A percentile compares a stretch with the other conserved stretches of the same genome.
phyloP scores from a whole-genome alignment of 2,888 invertebrate species.

The Peribatodes rhomboidaria region DNA sequence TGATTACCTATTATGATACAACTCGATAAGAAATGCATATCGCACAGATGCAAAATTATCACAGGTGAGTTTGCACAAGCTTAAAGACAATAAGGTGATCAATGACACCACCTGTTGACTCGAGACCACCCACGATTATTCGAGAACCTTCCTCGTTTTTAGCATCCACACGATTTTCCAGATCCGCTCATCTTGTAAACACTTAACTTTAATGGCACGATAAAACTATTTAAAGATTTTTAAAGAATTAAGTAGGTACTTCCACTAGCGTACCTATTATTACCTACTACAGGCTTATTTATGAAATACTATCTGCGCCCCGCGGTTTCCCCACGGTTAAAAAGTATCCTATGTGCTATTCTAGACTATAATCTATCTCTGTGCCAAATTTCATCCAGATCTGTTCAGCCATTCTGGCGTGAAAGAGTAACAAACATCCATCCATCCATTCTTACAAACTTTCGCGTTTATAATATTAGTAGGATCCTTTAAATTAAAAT shows the following conservation, averaged over 20 bases:
- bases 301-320: too few relatives aligned
- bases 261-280: background rate
- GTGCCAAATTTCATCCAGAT: too few relatives aligned
- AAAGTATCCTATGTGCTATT: too few relatives aligned
- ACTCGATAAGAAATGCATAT: too few relatives aligned
- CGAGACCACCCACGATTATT: background rate
- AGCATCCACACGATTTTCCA: conserved; percentile 3
- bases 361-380: too few relatives aligned
- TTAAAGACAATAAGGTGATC: background rate
- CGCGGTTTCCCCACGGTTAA: too few relatives aligned
- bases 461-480: too few relatives aligned
- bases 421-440: too few relatives aligned
- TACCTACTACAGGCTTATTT: background rate
- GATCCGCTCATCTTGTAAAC: conserved; percentile 12
- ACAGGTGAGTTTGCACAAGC: background rate
- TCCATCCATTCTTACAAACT: too few relatives aligned
- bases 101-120: background rate
- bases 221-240: conserved; percentile 6
- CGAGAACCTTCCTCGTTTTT: background rate
- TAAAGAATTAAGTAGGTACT: background rate
- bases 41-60: background rate
- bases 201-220: conserved; percentile 14
- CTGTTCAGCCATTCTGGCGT: too few relatives aligned
- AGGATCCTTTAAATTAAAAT: too few relatives aligned
- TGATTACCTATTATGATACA: background rate